Evolutionary conservation across 2,797 vertebrate genomes (phyloP).

Genomic region (Microctenopoma lineatum): DNA sequence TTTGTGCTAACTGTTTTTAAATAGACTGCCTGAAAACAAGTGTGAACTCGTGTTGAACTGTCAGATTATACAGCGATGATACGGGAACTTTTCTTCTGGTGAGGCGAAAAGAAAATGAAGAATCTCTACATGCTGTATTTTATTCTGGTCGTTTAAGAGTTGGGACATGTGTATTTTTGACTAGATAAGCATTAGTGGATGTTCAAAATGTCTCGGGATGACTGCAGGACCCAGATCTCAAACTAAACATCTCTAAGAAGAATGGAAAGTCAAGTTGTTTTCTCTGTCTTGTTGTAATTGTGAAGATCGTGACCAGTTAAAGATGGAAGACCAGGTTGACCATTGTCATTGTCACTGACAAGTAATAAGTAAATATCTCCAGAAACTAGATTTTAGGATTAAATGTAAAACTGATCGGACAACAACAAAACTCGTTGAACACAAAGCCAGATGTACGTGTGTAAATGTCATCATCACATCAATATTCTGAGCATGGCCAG

Average conservation of each 20-base stretch:
- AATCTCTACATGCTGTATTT: too few species aligned
- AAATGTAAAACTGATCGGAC: too few species aligned
- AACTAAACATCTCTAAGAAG: background rate
- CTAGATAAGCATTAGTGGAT: too few species aligned
- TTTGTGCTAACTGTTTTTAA: background rate
- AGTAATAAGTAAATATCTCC: background rate
- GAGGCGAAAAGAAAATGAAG: too few species aligned
- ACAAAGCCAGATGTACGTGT: background rate
- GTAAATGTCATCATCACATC: conserved; percentile 11
- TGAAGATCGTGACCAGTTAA: too few species aligned
- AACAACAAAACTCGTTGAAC: background rate
- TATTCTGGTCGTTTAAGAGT: too few species aligned
- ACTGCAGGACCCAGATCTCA: too few species aligned
- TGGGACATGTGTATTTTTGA: too few species aligned
- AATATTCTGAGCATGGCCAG: background rate
- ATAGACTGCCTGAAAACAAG: background rate
- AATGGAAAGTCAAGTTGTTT: background rate
- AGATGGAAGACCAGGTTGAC: too few species aligned
- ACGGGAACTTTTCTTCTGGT: too few species aligned
- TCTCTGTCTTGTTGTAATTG: background rate
- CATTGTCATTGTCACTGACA: too few species aligned
- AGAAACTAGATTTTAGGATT: background rate
- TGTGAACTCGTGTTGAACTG: conserved; percentile 10
- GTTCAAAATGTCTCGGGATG: too few species aligned
- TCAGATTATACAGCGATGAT: background rate